Evolutionary conservation across 2,888 invertebrate species (phyloP).

Genomic region (Dorcus hopei): DNA sequence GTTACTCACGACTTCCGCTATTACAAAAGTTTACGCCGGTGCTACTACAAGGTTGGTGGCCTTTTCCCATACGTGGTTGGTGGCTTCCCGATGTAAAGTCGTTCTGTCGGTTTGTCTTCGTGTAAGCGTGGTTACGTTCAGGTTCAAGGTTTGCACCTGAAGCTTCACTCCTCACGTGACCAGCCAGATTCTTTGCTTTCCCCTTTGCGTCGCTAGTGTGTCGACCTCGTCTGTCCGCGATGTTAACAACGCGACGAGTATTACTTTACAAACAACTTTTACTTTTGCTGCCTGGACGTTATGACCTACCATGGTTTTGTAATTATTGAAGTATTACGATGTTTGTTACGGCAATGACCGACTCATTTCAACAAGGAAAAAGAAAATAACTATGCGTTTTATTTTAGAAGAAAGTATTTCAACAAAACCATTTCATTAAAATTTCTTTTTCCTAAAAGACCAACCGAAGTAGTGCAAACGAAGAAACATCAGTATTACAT

Average conservation of each 20-base stretch:
- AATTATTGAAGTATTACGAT: slow-evolving; percentile 5
- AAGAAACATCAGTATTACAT: too few species aligned
- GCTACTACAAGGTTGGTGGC: slow-evolving; percentile 12
- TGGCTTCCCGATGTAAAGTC: slow-evolving; percentile 12
- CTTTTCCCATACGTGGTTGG: slow-evolving; percentile 1
- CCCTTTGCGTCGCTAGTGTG: slow-evolving; percentile 6
- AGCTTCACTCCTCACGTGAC: slow-evolving; percentile 19
- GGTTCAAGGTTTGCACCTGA: slow-evolving; percentile 29
- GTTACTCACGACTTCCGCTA: slow-evolving; percentile 11
- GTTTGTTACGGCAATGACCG: too few species aligned
- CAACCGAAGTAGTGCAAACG: too few species aligned
- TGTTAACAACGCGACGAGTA: neutral
- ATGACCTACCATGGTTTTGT: slow-evolving; percentile 18
- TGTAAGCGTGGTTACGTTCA: slow-evolving; percentile 15
- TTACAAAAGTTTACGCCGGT: slow-evolving; percentile 2
- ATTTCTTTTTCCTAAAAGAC: too few species aligned
- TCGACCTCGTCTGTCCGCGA: slow-evolving; percentile 13
- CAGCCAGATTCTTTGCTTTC: slow-evolving; percentile 11
- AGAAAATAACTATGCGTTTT: too few species aligned
- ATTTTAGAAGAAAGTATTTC: too few species aligned
- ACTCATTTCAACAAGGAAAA: too few species aligned
- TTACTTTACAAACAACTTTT: slow-evolving; percentile 11
- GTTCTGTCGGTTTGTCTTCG: slow-evolving; percentile 7
- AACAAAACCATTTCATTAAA: too few species aligned
- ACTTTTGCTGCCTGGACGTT: slow-evolving; percentile 12